phyloP scores from a whole-genome alignment of 2,888 invertebrate species.

The Proisotoma minuta region DNA sequence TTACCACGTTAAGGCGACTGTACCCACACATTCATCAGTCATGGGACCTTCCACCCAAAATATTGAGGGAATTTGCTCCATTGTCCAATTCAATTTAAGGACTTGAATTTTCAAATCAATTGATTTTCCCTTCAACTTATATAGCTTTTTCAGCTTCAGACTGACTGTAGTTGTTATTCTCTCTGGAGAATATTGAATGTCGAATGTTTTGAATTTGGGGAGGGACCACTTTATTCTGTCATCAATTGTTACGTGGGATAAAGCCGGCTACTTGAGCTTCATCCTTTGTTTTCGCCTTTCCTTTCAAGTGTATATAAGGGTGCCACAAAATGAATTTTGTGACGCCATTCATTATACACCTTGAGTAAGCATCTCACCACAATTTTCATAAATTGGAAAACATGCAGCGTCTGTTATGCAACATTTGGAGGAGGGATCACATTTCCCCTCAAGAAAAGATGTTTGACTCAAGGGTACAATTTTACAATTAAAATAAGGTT shows the following conservation, averaged over 20 bases:
- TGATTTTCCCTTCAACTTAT: neutral
- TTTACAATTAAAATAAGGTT: neutral
- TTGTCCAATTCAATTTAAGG: neutral
- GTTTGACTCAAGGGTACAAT: constrained; percentile 12
- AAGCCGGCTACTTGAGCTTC: neutral
- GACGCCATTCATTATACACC: neutral
- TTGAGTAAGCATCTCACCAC: neutral
- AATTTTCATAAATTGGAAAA: constrained; percentile 10
- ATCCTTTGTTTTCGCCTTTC: neutral
- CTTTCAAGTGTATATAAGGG: neutral
- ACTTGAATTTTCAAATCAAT: constrained; percentile 1
- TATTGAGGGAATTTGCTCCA: neutral
- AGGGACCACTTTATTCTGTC: neutral
- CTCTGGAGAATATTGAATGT: constrained; percentile 1
- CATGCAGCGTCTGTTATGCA: neutral
- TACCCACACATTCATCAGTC: neutral
- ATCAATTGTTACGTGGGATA: neutral
- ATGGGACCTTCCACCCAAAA: neutral
- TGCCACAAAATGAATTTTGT: neutral
- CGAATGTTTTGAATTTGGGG: neutral
- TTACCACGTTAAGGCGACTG: neutral
- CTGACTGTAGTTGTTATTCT: neutral
- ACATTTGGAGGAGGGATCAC: constrained; percentile 1
- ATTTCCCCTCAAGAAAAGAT: constrained; percentile 15
- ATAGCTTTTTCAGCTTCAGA: neutral